Conservation (phyloP, 2,797 vertebrate genomes). For the Epinephelus malabaricus region DNA sequence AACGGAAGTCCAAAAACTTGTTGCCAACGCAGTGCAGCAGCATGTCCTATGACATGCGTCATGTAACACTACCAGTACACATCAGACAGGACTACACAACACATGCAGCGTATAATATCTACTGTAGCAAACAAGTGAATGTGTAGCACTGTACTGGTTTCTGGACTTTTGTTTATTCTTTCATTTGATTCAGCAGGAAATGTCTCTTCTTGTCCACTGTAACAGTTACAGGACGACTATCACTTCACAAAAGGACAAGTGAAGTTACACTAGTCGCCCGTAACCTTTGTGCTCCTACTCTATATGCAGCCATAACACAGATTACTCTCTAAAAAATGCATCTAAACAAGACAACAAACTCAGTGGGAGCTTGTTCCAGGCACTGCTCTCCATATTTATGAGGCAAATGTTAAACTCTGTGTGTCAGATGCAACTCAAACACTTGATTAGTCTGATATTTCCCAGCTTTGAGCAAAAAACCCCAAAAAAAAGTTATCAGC, state of each 20-base stretch:
- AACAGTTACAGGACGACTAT: not conserved
- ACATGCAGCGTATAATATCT: not conserved
- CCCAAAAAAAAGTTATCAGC: conserved; percentile 4
- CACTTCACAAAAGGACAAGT: too few relatives aligned
- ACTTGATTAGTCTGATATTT: conserved; percentile 18
- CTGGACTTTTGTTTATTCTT: not conserved
- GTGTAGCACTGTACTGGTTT: not conserved
- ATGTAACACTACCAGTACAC: not conserved
- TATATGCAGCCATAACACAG: not conserved
- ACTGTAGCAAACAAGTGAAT: not conserved
- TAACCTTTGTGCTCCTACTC: too few relatives aligned
- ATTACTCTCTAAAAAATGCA: not conserved
- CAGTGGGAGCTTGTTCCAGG: not conserved
- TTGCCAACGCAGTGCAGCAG: not conserved
- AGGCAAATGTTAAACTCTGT: not conserved
- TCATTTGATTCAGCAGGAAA: conserved; percentile 16
- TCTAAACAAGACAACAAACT: not conserved
- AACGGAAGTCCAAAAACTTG: not conserved
- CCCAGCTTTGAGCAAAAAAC: conserved; percentile 4
- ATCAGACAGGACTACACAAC: not conserved
- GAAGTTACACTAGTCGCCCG: too few relatives aligned
- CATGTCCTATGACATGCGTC: not conserved
- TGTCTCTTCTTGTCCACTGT: not conserved
- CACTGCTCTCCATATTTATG: not conserved
- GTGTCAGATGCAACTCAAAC: conserved; percentile 3